Percentiles rank a stretch among this genome's conserved stretches.
phyloP scores from a whole-genome alignment of 2,113 vertebrate species.

The Tangachromis dhanisi region DNA sequence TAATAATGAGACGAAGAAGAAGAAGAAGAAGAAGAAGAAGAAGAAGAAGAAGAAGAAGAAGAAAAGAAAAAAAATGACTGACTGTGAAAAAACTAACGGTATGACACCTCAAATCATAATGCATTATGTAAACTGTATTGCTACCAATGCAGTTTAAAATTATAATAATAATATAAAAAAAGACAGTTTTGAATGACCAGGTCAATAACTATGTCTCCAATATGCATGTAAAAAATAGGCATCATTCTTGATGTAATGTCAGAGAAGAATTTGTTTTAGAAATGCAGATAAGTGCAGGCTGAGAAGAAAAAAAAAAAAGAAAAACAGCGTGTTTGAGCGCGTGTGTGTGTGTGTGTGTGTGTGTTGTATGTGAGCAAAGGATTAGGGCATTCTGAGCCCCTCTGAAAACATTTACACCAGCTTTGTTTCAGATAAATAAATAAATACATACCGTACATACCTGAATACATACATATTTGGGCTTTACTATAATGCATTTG shows the following conservation, averaged over 20 bases:
- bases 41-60: neutral
- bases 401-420: neutral
- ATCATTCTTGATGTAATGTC: neutral
- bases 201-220: neutral
- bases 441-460: neutral
- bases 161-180: neutral
- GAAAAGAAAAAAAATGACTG: neutral
- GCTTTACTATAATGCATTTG: neutral
- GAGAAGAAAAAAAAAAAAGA: neutral
- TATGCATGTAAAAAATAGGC: neutral
- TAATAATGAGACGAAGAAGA: rapidly evolving
- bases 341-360: neutral
- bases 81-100: neutral
- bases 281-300: slow-evolving; percentile 9
- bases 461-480: neutral
- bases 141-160: neutral
- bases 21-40: neutral
- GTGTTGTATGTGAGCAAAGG: neutral
- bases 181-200: neutral
- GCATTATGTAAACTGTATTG: neutral
- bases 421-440: slow-evolving; percentile 9
- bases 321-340: neutral
- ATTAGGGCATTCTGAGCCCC: neutral
- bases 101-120: neutral
- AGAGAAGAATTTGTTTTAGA: neutral